Evolutionary conservation across 2,113 vertebrate species (phyloP).

Genomic region (Genyomyrus donnyi): DNA sequence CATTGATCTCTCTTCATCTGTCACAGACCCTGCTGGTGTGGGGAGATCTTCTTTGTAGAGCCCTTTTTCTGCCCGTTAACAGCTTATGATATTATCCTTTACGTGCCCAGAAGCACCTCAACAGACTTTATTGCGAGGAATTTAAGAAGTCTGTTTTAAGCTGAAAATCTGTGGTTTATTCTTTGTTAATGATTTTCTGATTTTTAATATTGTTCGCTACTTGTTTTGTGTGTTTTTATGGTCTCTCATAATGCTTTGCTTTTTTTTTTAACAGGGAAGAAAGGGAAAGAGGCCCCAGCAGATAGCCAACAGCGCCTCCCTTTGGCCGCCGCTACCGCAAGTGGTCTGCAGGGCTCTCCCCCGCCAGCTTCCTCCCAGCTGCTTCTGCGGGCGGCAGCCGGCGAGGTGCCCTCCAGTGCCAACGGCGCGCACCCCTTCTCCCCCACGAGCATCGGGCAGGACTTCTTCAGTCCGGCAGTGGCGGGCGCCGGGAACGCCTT

Average conservation of each 20-base stretch:
- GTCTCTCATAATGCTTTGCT: constrained; percentile 84
- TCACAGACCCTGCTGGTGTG: background rate
- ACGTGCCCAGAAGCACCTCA: constrained; percentile 31
- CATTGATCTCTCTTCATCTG: background rate
- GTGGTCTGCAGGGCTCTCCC: constrained; percentile 64
- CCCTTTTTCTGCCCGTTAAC: background rate
- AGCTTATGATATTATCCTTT: background rate
- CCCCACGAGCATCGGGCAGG: constrained; percentile 79
- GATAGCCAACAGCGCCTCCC: constrained; percentile 67
- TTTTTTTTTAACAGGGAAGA: constrained; percentile 77
- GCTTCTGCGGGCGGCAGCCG: constrained; percentile 58
- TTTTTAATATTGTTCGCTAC: background rate
- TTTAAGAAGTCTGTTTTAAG: background rate
- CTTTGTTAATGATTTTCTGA: constrained; percentile 36
- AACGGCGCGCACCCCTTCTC: constrained; percentile 88
- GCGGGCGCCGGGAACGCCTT: constrained; percentile 67
- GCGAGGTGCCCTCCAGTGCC: constrained; percentile 77
- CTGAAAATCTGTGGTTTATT: constrained; percentile 36
- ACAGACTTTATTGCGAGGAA: constrained; percentile 60
- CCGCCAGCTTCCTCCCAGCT: constrained; percentile 69
- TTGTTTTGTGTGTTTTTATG: constrained; percentile 38
- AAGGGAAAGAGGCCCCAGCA: constrained; percentile 77
- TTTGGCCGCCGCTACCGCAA: constrained; percentile 21
- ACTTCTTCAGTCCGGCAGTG: constrained; percentile 79
- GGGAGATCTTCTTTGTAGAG: background rate